phyloP scores from a whole-genome alignment of 2,797 vertebrate species.

The Enoplosus armatus region DNA sequence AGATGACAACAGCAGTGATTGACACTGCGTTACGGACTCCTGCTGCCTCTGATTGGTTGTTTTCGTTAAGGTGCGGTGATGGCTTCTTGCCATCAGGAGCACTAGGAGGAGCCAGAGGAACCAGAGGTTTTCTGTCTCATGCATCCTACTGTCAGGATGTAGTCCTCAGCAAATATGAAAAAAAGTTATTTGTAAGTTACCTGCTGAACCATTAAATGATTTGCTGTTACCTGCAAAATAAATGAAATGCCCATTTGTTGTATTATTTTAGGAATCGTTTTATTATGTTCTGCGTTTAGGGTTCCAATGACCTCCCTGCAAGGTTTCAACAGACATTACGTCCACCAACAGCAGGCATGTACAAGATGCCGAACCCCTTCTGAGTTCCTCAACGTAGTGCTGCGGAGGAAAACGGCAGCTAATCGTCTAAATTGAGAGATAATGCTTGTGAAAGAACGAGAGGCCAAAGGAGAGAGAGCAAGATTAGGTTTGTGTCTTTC shows the following conservation, averaged over 20 bases:
- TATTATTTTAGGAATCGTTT: background rate
- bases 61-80: no score
- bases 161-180: no score
- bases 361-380: background rate
- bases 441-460: background rate
- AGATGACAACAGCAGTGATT: slow-evolving; percentile 9
- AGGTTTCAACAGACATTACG: background rate
- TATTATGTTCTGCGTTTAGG: background rate
- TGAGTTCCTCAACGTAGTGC: background rate
- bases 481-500: slow-evolving; percentile 8
- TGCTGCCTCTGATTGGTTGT: no score
- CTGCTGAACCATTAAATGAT: no score
- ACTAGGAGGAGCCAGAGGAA: no score
- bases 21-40: no score
- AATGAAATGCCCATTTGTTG: background rate
- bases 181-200: no score
- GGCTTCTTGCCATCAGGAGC: no score
- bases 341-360: no score
- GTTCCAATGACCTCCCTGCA: background rate
- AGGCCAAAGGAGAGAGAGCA: background rate
- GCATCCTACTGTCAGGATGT: no score
- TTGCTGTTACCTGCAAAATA: background rate
- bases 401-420: background rate
- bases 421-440: background rate
- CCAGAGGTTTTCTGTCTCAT: no score